Evolutionary conservation across 2,113 vertebrate species (phyloP).

Genomic region (Petaurus breviceps): DNA sequence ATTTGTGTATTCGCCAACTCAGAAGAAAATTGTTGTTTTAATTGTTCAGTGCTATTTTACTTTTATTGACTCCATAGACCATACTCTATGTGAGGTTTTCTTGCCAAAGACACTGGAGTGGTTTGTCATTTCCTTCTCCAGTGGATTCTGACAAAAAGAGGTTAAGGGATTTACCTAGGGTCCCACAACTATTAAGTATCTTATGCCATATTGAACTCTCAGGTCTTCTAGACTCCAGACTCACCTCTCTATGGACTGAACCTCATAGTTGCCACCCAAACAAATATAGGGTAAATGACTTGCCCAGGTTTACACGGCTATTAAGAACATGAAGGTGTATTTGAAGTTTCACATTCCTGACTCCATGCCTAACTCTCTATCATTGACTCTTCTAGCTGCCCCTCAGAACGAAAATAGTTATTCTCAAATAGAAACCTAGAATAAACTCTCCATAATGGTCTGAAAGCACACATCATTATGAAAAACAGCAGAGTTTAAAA

Average conservation of each 20-base stretch:
- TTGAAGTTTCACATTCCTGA: background rate
- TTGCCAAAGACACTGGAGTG: too few species aligned
- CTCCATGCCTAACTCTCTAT: rapidly evolving
- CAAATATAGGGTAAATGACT: background rate
- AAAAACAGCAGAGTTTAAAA: background rate
- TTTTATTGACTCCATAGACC: background rate
- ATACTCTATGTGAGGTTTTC: background rate
- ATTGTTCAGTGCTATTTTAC: background rate
- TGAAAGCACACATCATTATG: background rate
- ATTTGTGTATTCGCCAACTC: background rate
- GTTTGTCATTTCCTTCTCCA: background rate
- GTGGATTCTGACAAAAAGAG: background rate
- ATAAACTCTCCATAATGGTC: background rate
- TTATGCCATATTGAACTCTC: too few species aligned
- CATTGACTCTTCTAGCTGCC: background rate
- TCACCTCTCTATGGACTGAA: too few species aligned
- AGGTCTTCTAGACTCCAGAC: too few species aligned
- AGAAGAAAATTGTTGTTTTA: background rate
- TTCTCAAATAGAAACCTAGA: background rate
- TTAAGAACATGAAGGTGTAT: background rate
- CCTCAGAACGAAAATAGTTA: background rate
- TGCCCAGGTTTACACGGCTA: background rate
- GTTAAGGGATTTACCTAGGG: too few species aligned
- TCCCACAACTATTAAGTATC: too few species aligned
- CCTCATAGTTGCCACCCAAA: background rate